phyloP scores from a whole-genome alignment of 1,140 invertebrate genomes.

The Mylabris phalerata region DNA sequence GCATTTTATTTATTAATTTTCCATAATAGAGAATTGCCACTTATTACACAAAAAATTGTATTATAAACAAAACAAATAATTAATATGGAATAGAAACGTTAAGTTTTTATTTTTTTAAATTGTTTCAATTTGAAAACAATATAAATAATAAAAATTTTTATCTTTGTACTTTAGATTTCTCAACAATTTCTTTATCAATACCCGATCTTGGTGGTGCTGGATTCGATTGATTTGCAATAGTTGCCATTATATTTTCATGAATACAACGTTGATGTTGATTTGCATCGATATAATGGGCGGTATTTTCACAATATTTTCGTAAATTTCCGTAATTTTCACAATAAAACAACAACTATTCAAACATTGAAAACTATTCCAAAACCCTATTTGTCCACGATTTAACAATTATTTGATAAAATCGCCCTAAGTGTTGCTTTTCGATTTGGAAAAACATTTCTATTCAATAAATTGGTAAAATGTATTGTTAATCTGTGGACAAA shows the following conservation, averaged over 20 bases:
- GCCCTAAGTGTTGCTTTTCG: too few relatives aligned
- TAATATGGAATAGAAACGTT: too few relatives aligned
- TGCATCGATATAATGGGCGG: conserved; percentile 30
- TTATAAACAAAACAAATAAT: too few relatives aligned
- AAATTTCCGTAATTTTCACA: conserved; percentile 37
- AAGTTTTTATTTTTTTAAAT: too few relatives aligned
- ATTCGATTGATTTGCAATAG: conserved; percentile 7
- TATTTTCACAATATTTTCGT: conserved; percentile 38
- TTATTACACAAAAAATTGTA: too few relatives aligned
- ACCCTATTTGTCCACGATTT: not conserved
- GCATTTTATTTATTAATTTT: too few relatives aligned
- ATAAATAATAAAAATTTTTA: too few relatives aligned
- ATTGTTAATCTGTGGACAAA: not conserved
- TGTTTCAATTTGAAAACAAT: too few relatives aligned
- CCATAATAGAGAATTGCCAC: too few relatives aligned
- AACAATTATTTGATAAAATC: conserved; percentile 17
- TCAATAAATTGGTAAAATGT: conserved; percentile 27
- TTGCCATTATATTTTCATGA: conserved; percentile 32
- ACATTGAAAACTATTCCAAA: not conserved
- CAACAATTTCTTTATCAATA: too few relatives aligned
- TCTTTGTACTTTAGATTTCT: too few relatives aligned
- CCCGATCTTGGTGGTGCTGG: too few relatives aligned
- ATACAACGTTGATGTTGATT: conserved; percentile 35
- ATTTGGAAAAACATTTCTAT: conserved; percentile 31
- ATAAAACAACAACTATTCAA: conserved; percentile 29